These are phyloP conservation scores for Cosmorhoe ocellata DNA, from an alignment of 2,888 invertebrate species.

Conservation along the genomic window DNA sequence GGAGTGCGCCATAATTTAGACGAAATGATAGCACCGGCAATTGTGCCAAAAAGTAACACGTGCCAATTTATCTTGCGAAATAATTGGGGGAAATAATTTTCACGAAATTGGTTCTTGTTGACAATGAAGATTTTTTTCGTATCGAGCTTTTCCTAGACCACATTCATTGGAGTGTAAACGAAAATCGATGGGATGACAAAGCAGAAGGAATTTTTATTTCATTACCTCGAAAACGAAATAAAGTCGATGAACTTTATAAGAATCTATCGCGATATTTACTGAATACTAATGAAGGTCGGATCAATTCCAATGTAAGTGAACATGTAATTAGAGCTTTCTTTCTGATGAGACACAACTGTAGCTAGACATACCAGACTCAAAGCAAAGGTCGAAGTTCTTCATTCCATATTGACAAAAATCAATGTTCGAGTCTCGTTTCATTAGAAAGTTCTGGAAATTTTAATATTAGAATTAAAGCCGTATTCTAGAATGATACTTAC, in stretches of 20 bases:
- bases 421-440: no score
- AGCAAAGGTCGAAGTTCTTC: no score
- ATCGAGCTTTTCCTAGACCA: not conserved
- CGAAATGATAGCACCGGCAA: conserved; percentile 3
- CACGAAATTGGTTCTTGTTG: no score
- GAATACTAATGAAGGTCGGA: conserved; percentile 25
- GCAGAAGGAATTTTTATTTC: not conserved
- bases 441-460: no score
- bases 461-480: no score
- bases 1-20: conserved; percentile 10
- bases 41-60: conserved; percentile 10
- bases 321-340: no score
- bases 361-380: no score
- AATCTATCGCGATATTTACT: conserved; percentile 19
- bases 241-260: conserved; percentile 14
- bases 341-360: no score
- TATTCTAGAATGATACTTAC: no score
- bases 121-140: not conserved
- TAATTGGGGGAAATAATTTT: no score
- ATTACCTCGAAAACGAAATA: conserved; percentile 7
- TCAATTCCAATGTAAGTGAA: not conserved
- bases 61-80: conserved; percentile 2
- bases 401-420: no score
- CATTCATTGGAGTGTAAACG: not conserved
- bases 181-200: not conserved